Percentiles rank a stretch among this genome's conserved stretches.
phyloP scores from a whole-genome alignment of 1,140 invertebrate genomes.

The Hyles euphorbiae region DNA sequence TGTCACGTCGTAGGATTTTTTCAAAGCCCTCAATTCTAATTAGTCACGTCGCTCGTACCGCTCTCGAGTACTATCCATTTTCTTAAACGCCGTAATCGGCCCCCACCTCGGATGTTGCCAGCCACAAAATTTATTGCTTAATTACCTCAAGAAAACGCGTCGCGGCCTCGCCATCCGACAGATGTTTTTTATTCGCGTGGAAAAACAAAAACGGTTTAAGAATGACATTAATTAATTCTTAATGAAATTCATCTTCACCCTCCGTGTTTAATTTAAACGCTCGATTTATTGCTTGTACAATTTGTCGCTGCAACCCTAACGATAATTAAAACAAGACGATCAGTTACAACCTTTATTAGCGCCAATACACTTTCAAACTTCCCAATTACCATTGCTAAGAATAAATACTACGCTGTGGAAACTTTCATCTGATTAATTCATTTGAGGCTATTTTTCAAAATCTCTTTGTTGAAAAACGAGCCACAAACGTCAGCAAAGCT shows the following conservation, averaged over 20 bases:
- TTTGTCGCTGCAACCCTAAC: conserved; percentile 59
- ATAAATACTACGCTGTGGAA: conserved; percentile 21
- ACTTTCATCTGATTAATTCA: conserved; percentile 6
- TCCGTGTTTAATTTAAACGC: conserved; percentile 69
- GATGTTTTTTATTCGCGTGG: conserved; percentile 72
- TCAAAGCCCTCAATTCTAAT: conserved; percentile 67
- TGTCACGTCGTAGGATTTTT: conserved; percentile 71
- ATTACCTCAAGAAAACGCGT: conserved; percentile 73
- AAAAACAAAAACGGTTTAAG: conserved; percentile 73
- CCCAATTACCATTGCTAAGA: conserved; percentile 10
- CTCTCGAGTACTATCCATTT: conserved; percentile 63
- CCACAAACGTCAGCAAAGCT: conserved; percentile 17
- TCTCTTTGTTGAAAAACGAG: conserved; percentile 19
- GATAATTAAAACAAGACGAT: conserved; percentile 64
- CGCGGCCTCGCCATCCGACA: conserved; percentile 56
- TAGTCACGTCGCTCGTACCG: conserved; percentile 56
- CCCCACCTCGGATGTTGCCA: conserved; percentile 67
- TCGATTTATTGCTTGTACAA: conserved; percentile 72
- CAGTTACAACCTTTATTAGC: conserved; percentile 65
- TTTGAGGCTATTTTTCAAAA: conserved; percentile 29
- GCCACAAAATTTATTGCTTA: conserved; percentile 74
- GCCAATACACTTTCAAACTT: conserved; percentile 32
- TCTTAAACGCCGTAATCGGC: conserved; percentile 69
- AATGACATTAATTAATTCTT: conserved; percentile 76
- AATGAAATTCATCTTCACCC: conserved; percentile 75